Percentiles rank a stretch among this genome's conserved stretches.
Conservation (phyloP, 2,113 vertebrate genomes). For the Ciconia maguari region DNA sequence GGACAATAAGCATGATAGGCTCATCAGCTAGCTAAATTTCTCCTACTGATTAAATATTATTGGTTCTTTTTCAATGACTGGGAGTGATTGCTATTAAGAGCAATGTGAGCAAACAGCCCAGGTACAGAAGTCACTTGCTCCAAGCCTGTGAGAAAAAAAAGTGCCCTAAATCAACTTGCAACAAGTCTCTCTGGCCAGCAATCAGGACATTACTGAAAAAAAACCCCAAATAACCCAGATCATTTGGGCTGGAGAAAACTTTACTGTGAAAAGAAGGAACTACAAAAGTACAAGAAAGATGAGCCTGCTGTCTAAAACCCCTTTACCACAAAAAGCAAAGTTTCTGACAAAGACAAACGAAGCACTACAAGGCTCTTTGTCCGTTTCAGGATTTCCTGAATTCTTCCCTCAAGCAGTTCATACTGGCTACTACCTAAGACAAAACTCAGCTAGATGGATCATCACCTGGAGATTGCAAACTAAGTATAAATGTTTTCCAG, state of each 20-base stretch:
- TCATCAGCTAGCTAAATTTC: background rate
- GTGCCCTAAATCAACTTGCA: background rate
- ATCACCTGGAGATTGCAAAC: background rate
- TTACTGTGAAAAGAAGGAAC: background rate
- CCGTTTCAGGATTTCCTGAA: background rate
- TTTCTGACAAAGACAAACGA: background rate
- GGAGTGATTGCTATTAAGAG: background rate
- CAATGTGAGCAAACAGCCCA: background rate
- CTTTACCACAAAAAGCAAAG: background rate
- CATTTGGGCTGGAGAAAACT: background rate
- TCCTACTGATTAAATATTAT: background rate
- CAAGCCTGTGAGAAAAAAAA: background rate
- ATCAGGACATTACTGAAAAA: background rate
- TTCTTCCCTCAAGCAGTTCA: background rate
- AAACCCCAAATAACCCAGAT: background rate
- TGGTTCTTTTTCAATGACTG: background rate
- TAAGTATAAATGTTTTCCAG: background rate
- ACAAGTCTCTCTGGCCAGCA: background rate
- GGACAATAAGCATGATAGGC: background rate
- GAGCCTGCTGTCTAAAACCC: background rate
- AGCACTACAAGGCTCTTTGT: background rate
- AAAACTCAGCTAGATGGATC: background rate
- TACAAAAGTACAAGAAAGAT: background rate
- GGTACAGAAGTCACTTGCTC: background rate
- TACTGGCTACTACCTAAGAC: background rate